These are phyloP conservation scores for Gulo gulo DNA, from an alignment of 2,113 vertebrate species.

Conservation along the genomic window DNA sequence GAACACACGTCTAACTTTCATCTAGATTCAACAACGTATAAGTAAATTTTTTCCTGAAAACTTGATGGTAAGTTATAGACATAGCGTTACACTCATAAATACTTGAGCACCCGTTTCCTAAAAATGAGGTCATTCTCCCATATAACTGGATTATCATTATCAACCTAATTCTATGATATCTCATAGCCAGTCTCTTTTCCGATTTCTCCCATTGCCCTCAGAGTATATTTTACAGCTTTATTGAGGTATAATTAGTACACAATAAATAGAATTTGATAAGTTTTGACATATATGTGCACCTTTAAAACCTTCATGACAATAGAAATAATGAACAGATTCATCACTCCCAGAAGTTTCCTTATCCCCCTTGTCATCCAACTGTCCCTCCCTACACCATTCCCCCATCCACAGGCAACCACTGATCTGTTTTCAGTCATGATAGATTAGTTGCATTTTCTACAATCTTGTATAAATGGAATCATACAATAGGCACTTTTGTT, in stretches of 20 bases:
- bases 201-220: not conserved
- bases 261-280: not conserved
- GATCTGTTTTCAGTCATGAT: conserved; percentile 4
- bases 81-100: not conserved
- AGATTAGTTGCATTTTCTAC: conserved; percentile 32
- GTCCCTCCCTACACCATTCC: not conserved
- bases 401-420: not conserved
- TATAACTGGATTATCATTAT: not conserved
- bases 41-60: conserved; percentile 29
- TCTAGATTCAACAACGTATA: not conserved
- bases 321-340: not conserved
- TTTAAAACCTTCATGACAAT: not conserved
- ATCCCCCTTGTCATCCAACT: not conserved
- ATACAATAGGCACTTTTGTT: not conserved
- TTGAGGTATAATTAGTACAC: not conserved
- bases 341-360: not conserved
- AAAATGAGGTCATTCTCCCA: conserved; percentile 29
- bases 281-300: not conserved
- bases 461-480: conserved; percentile 36
- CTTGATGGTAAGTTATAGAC: conserved; percentile 1
- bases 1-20: not conserved
- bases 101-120: conserved; percentile 1
- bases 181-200: not conserved
- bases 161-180: not conserved
- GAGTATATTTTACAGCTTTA: conserved; percentile 30